These are phyloP conservation scores for Gastracanthus pulcherrimus DNA, from an alignment of 2,888 invertebrate genomes.

Conservation along the genomic window DNA sequence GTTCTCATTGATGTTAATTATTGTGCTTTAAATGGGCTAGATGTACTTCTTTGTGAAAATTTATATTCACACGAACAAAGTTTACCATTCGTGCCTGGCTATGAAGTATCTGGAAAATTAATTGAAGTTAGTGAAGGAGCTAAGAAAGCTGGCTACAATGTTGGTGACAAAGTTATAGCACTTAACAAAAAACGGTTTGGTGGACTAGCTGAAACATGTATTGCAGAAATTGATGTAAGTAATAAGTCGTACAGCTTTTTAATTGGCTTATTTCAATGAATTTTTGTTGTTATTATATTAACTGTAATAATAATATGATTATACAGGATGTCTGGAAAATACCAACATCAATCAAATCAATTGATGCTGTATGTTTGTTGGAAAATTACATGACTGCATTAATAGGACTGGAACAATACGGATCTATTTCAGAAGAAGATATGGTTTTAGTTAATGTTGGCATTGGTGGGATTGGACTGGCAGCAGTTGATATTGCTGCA, in stretches of 20 bases:
- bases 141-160: slow-evolving; percentile 74
- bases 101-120: slow-evolving; percentile 83
- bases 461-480: slow-evolving; percentile 82
- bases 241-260: not conserved
- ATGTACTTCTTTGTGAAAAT: slow-evolving; percentile 80
- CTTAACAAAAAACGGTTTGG: slow-evolving; percentile 79
- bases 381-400: slow-evolving; percentile 84
- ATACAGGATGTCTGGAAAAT: slow-evolving; percentile 81
- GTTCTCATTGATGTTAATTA: slow-evolving; percentile 82
- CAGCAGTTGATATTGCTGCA: slow-evolving; percentile 84
- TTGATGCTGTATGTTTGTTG: slow-evolving; percentile 81
- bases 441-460: slow-evolving; percentile 83
- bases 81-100: slow-evolving; percentile 82
- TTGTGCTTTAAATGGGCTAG: slow-evolving; percentile 83
- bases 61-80: slow-evolving; percentile 76
- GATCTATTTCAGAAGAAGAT: slow-evolving; percentile 79
- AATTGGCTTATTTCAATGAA: too few species aligned
- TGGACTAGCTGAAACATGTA: slow-evolving; percentile 82
- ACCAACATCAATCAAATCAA: slow-evolving; percentile 79
- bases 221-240: slow-evolving; percentile 76
- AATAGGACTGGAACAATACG: slow-evolving; percentile 81
- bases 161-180: slow-evolving; percentile 82
- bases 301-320: not conserved
- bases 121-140: slow-evolving; percentile 80
- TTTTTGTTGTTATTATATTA: not conserved